Evolutionary conservation across 2,797 vertebrate species (phyloP), one percentile per base, ranked within the genome.

Genomic region (Ctenopoma kingsleyae): DNA sequence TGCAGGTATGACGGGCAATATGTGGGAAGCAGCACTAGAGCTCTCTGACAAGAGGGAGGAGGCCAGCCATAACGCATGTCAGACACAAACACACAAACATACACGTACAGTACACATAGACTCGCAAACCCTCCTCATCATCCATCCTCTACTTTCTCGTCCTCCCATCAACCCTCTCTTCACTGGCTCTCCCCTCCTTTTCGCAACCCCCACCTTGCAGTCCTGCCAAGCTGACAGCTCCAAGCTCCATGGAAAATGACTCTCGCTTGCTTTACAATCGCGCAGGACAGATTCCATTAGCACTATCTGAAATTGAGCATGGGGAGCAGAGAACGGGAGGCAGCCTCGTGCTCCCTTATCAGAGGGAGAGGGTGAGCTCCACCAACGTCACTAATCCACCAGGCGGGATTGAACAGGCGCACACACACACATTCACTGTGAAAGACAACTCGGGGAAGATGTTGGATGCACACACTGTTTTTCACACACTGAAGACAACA

Each of bases 211-310:
- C 67, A 60, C 74, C 46, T 51, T 65, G 78, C 83, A 76, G 81
- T 80, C 85, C 77, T 86, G 78, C 89, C 86, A 85, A 96, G 96
- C 94, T 97, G 97, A 98, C 97, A 98, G 97, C 94, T 97, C 95
- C 96, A 95, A 98, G 97, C 97, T 96, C 96, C 97, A 94, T 98
- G 94, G 96, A 96, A 96, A 98, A 98, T 98, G 97, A 97, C 96
- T 95, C 95, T 96, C 95, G 95, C 96, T 97, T 94, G 96, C 95
- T 97, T 98, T 97, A 98, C 97, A 98, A 98, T 98, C 94, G 95
- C 89, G 95, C 95, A 94, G 96, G 97, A 98, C 97, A 98, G 97
- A 98, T 98, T 98, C 96, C 97, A 98, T 98, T 98, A 98, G 96
- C 96, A 91, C 96, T 98, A 98, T 98, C 97, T 97, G 96, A 97